Base-by-base conservation (phyloP, 2,797 vertebrate species). In the Acanthis flammea region DNA sequence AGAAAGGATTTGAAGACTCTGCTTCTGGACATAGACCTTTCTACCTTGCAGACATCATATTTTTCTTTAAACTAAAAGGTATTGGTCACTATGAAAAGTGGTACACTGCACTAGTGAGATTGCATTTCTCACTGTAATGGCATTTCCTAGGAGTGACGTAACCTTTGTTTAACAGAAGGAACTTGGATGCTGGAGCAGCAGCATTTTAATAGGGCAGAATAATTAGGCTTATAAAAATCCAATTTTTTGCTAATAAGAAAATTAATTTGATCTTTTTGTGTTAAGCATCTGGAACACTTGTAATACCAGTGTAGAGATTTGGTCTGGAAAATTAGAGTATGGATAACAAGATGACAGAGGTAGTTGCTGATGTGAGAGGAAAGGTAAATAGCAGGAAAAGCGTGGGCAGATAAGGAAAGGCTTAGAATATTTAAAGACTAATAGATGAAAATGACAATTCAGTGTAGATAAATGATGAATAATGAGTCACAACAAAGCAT, bases 141-240 rank as follows among this genome's bases (percentile, higher is more conserved):
- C 15, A 41, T 61, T 95, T 74, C 23, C 39, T 53, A 31, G 21
- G 47, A 62, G 35, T 42, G 41, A 72, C 30, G 55, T 33, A 89
- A 50, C 73, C 67, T 94, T 89, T 93, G 39, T 88, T 95, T 94
- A 95, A 85, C 22, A 82, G 84, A 91, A 93, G 45, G 41, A 96
- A 87, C 6, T 51, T 65, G 19, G 66, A 55, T 87, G 75, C 19
- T 85, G 66, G 61, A 95, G 10, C 4, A 54, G 75, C 14, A 22
- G 65, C 42, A 61, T 71, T 88, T 94, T 96, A 96, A 95, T 82
- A 92, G 35, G 66, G 57, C 45, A 92, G 45, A 61, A 71, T 97
- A 98, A 97, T 91, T 98, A 93, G 80, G 94, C 90, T 97, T 96
- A 96, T 91, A 94, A 93, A 97, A 97, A 96, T 84, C 62, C 57